These are phyloP conservation scores for Chironomus riparius DNA, from an alignment of 2,888 invertebrate genomes.

Conservation along the genomic window DNA sequence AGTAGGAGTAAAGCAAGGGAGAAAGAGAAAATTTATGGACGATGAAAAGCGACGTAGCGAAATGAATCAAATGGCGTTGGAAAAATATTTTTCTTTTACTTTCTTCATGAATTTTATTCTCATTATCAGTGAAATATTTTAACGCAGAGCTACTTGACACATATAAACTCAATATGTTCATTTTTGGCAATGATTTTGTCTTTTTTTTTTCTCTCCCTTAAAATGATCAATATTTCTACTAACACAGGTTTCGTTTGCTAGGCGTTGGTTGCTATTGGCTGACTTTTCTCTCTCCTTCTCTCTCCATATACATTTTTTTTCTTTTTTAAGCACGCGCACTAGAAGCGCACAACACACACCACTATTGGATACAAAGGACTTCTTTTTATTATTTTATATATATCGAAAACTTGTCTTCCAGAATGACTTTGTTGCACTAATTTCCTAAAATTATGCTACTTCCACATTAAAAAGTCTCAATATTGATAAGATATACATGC, in stretches of 20 bases:
- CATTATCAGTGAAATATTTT: background rate
- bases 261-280: constrained; percentile 3
- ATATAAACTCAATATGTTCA: background rate
- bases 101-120: constrained; percentile 6
- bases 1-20: background rate
- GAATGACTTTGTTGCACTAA: too few species aligned
- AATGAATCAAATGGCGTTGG: background rate
- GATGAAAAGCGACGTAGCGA: background rate
- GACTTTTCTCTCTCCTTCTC: background rate
- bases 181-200: background rate
- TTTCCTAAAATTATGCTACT: too few species aligned
- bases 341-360: too few species aligned
- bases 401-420: too few species aligned
- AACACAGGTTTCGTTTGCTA: background rate
- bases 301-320: background rate
- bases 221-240: background rate
- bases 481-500: too few species aligned
- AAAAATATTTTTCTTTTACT: background rate
- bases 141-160: background rate
- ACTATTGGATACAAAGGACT: background rate
- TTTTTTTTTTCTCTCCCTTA: background rate
- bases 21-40: background rate
- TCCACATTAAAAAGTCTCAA: too few species aligned
- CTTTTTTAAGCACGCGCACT: background rate
- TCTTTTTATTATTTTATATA: background rate